Evolutionary conservation across 1,140 invertebrate genomes (phyloP), one percentile per base, ranked within the genome.

Genomic region (Spodoptera frugiperda): DNA sequence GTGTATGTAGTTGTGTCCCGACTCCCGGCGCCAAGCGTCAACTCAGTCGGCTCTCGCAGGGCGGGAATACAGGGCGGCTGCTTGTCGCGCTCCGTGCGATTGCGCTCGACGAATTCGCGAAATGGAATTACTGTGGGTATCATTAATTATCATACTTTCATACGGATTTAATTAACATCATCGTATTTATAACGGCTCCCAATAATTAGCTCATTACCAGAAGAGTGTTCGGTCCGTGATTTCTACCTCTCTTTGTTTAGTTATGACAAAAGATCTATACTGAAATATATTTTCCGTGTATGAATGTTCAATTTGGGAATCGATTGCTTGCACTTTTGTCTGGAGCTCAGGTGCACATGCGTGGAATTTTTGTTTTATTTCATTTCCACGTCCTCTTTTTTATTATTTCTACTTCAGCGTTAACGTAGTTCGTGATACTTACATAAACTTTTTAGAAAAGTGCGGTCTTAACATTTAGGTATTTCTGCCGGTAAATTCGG

Each of bases 91-190:
- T 46, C 39, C 53, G 39, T 15, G 21, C 55, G 21, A 25, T 30
- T 30, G 21, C 55, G 54, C 33, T 46, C 33, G 5, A 44, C 44
- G 39, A 73, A 49, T 25, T 49, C 71, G 71, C 71, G 71, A 49
- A 59, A 73, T 73, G 71, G 21, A 73, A 17, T 73, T 57, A 49
- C 0, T 73, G 71, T 73, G 46, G 54, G 71, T 61, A 49, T 59
- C 21, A 15, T 61, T 46, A 11, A 19, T 57, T 46, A 46, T 57
- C 8, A 46, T 19, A 19, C 10, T 46, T 46, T 49, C 19, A 12
- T 21, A 46, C 44, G 19, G 9, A 14, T 65, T 21, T 25, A 17
- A 21, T 48, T 65, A 12, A 21, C 12, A 21, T n/a, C 10, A 65
- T 48, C 12, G 11, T 3, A 14, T 21, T 0, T 65, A 21, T 21